Conservation (phyloP, 2,797 vertebrate genomes). For the Stomatorhinus walkeri region DNA sequence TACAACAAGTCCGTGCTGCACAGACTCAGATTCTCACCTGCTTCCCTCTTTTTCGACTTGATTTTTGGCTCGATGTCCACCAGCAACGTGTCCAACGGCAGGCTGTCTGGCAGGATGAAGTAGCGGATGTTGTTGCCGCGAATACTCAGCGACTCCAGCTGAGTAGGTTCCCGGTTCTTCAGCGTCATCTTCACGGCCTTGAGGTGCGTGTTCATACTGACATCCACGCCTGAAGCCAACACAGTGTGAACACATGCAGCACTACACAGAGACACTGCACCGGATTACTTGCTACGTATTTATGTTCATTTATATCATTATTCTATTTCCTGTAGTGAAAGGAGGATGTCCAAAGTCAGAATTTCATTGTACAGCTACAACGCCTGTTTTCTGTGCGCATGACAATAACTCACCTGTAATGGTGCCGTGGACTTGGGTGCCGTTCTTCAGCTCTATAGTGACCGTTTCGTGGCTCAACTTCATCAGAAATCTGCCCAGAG, state of each 20-base stretch:
- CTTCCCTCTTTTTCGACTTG: conserved; percentile 97
- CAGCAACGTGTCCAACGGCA: conserved; percentile 90
- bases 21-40: conserved; percentile 67
- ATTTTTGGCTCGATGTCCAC: conserved; percentile 96
- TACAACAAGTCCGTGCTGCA: neutral
- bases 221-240: conserved; percentile 79
- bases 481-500: conserved; percentile 85
- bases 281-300: neutral
- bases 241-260: neutral
- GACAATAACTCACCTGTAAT: conserved; percentile 76
- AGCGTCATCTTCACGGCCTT: conserved; percentile 97
- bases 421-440: conserved; percentile 95
- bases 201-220: conserved; percentile 96
- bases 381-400: neutral
- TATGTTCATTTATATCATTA: neutral
- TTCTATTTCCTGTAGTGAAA: neutral
- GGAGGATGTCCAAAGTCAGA: neutral
- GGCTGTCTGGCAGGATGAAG: conserved; percentile 94
- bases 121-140: conserved; percentile 97
- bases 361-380: neutral
- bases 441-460: conserved; percentile 96
- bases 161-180: conserved; percentile 95
- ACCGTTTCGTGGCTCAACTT: conserved; percentile 98
- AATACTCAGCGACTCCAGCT: conserved; percentile 92
- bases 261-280: neutral